Conservation (phyloP, 2,888 invertebrate genomes). For the Drosophila putrida region DNA sequence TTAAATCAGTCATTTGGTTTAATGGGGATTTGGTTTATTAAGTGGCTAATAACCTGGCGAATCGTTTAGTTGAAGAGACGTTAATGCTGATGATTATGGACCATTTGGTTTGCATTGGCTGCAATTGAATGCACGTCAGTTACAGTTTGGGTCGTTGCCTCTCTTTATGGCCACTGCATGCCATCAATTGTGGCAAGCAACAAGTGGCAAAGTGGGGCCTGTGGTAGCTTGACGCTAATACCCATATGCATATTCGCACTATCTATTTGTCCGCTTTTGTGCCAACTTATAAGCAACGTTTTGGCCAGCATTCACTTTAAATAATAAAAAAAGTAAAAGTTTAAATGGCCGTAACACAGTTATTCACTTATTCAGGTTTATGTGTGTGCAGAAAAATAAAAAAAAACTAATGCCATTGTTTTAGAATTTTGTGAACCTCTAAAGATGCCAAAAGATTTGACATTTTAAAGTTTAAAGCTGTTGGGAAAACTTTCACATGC, state of each 20-base stretch:
- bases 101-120: constrained; percentile 49
- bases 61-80: constrained; percentile 25
- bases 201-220: background rate
- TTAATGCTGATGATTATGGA: constrained; percentile 47
- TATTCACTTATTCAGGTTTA: constrained; percentile 43
- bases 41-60: constrained; percentile 50
- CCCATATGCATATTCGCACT: constrained; percentile 20
- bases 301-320: constrained; percentile 47
- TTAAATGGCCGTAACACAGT: constrained; percentile 1
- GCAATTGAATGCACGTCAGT: constrained; percentile 32
- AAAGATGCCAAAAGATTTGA: constrained; percentile 10
- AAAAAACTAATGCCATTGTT: constrained; percentile 38
- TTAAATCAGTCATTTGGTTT: constrained; percentile 14
- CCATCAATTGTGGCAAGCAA: constrained; percentile 28
- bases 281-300: constrained; percentile 30
- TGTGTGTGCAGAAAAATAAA: constrained; percentile 46
- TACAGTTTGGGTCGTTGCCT: constrained; percentile 46
- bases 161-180: constrained; percentile 15
- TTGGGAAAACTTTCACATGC: constrained; percentile 52
- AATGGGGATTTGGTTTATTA: constrained; percentile 52
- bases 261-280: constrained; percentile 22
- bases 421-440: constrained; percentile 44
- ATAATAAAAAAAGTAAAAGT: constrained; percentile 49
- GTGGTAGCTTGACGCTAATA: constrained; percentile 11
- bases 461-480: background rate